phyloP scores from a whole-genome alignment of 2,888 invertebrate genomes.

The Epirrita christyi region DNA sequence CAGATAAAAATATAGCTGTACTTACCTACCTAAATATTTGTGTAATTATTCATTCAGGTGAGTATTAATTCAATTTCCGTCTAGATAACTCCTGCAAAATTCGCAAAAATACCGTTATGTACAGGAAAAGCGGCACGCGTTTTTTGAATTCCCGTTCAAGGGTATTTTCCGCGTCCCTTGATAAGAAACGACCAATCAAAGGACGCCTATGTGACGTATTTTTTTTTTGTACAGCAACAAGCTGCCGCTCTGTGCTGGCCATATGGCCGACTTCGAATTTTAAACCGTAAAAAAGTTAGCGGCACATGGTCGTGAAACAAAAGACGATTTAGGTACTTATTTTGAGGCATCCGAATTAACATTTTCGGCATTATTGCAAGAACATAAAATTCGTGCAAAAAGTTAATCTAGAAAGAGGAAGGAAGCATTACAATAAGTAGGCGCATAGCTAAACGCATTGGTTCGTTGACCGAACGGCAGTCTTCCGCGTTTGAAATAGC shows the following conservation, averaged over 20 bases:
- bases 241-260: conserved; percentile 25
- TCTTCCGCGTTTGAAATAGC: conserved; percentile 68
- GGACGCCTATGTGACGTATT: conserved; percentile 33
- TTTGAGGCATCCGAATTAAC: too few species aligned
- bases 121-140: conserved; percentile 51
- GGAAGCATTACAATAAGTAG: conserved; percentile 45
- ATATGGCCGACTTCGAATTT: conserved; percentile 19
- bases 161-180: conserved; percentile 64
- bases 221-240: too few species aligned
- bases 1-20: not conserved
- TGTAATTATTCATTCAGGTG: not conserved
- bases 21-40: not conserved
- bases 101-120: too few species aligned
- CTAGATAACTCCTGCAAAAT: not conserved
- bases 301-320: not conserved
- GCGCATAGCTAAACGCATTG: conserved; percentile 45
- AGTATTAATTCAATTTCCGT: not conserved
- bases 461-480: conserved; percentile 60
- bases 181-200: conserved; percentile 75
- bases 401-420: conserved; percentile 42
- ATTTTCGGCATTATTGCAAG: not conserved
- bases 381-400: conserved; percentile 1
- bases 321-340: too few species aligned
- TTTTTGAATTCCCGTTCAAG: conserved; percentile 63
- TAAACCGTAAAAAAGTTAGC: conserved; percentile 8